Base-by-base conservation (phyloP, 92 coral and sea anemone genomes). In the Isaurus tuberculatus region DNA sequence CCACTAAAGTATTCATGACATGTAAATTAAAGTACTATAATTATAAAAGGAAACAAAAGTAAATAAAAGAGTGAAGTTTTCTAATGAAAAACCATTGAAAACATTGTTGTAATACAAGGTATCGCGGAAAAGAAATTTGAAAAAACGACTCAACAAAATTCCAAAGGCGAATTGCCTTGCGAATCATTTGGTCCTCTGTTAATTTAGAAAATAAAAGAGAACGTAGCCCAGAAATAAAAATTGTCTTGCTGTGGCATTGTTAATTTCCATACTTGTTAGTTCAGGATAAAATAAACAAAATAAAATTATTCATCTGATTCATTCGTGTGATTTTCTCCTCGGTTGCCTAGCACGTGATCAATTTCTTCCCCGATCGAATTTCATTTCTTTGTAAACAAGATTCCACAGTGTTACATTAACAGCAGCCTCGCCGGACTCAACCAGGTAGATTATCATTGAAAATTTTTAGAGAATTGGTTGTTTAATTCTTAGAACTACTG, bases 331-430 rank as follows among this genome's bases (percentile, higher is more conserved):
- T 67, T 67, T 67, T 67, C 44, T 67, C 72, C 72, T 67, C 44
- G 72, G 72, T 67, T 67, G 72, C 72, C 72, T 67, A 67, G 72
- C 72, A 67, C 72, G 46, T 67, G 72, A 67, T 32, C 72, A 67
- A 67, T 67, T 67, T 67, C 72, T 67, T 67, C 72, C 72, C 72
- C 72, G 72, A 67, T 67, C 7, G 32, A 75, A 75, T 75, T 75
- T 75, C 15, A 75, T 48, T 75, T 75, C 81, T 75, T 75, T 75
- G 81, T 75, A 75, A 75, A 75, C 81, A 75, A 75, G 63, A 75
- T 75, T 75, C 81, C 65, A 75, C 48, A 75, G 19, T 67, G 72
- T 67, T 67, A 67, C 72, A 48, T 48, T 13, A 48, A 48, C 55
- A 48, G 55, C 55, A 48, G n/a, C n/a, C n/a, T n/a, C n/a, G 44